phyloP scores from a whole-genome alignment of 1,140 invertebrate genomes.

The Potamilus streckersoni region DNA sequence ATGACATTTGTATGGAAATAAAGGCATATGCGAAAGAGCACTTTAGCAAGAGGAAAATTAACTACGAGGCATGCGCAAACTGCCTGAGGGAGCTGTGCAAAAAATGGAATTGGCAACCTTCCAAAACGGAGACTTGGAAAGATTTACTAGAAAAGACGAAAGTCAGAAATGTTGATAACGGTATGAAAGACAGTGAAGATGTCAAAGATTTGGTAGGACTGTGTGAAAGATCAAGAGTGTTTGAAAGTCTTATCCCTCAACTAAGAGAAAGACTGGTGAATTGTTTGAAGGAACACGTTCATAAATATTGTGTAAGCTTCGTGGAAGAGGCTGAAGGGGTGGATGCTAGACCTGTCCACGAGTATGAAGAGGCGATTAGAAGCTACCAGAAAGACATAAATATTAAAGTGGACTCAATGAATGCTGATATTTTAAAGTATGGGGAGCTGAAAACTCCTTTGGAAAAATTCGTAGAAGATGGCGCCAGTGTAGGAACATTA shows the following conservation, averaged over 20 bases:
- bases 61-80: constrained; percentile 34
- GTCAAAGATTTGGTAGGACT: constrained; percentile 34
- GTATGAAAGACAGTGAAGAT: constrained; percentile 20
- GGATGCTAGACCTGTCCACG: constrained; percentile 37
- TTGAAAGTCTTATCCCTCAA: constrained; percentile 45
- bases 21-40: constrained; percentile 44
- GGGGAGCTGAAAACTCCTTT: constrained; percentile 49
- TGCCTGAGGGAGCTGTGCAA: constrained; percentile 34
- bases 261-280: constrained; percentile 38
- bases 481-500: constrained; percentile 34
- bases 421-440: constrained; percentile 46
- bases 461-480: constrained; percentile 40
- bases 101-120: constrained; percentile 30
- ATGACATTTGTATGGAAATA: constrained; percentile 39
- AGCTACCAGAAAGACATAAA: constrained; percentile 42
- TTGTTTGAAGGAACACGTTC: constrained; percentile 45
- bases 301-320: constrained; percentile 52
- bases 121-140: constrained; percentile 41
- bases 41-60: constrained; percentile 30
- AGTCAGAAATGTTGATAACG: constrained; percentile 23
- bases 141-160: constrained; percentile 42
- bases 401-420: constrained; percentile 36
- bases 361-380: constrained; percentile 43
- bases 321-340: constrained; percentile 39
- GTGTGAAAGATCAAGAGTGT: constrained; percentile 46